Base-by-base conservation (phyloP, 1,140 invertebrate species). In the Metopolophium dirhodum region DNA sequence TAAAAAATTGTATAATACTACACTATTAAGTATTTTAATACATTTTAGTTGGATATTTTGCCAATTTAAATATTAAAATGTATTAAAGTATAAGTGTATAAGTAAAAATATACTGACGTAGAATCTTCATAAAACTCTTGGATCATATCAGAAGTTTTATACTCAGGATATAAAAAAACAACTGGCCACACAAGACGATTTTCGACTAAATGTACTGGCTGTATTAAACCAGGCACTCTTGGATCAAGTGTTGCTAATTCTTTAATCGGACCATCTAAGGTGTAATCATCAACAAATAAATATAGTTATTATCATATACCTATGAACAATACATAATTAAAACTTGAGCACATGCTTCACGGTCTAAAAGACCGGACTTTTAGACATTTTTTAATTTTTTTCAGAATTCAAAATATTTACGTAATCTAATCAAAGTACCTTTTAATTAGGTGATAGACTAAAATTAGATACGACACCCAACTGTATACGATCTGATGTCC, bases 111-210 rank as follows among this genome's bases (percentile, higher is more conserved):
- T 91, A 95, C 95, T 95, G 96, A 98, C 96, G 95, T 96, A n/a
- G 95, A 95, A 94, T 97, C 96, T 95, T 98, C 98, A 93, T 96
- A 95, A 94, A 98, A 97, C 94, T 96, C 95, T 95, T 97, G 96
- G 93, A 98, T 96, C 94, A 97, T 97, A 95, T 98, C 97, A 93
- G 96, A 97, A 91, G 96, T 96, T 93, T 96, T 95, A 94, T 96
- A 96, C 95, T 98, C 98, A 9, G 98, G 98, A 95, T 98, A 99
- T 35, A 98, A 95, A 94, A 99, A 97, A 77, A 97, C 95, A 90
- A 98, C 96, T 83, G 98, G 98, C 98, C 97, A 98, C 94, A 97
- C 95, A 93, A 98, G 95, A 94, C 96, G 95, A 37, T 96, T 94
- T n/a, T 96, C 95, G 94, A 96, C 95, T 6, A 97, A 94, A 94